phyloP scores from a whole-genome alignment of 64 coral and sea anemone genomes.

The Anthopleura sola region DNA sequence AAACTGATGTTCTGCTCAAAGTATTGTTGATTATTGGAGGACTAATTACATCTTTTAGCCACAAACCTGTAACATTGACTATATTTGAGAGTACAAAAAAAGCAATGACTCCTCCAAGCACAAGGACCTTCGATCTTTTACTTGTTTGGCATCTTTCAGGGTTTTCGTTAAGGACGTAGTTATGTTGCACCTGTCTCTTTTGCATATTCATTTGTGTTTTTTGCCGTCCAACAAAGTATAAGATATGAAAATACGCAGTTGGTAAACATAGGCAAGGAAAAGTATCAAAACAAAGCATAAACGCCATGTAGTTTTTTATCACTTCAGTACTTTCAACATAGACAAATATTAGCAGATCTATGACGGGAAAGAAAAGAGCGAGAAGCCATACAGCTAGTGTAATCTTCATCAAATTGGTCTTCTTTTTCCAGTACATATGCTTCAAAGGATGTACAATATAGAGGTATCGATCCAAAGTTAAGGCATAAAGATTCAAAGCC shows the following conservation, averaged over 20 bases:
- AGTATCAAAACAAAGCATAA: neutral
- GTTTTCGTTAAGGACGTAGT: neutral
- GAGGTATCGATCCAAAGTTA: conserved; percentile 1
- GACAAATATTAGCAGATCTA: neutral
- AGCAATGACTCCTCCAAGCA: neutral
- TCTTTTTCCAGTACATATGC: neutral
- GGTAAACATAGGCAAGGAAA: neutral
- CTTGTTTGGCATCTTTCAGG: neutral
- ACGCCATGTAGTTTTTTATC: neutral
- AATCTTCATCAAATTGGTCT: neutral
- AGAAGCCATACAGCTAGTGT: neutral
- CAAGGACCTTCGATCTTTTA: neutral
- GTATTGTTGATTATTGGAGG: neutral
- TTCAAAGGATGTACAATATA: neutral
- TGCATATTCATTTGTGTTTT: neutral
- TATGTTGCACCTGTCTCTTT: neutral
- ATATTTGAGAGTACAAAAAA: neutral
- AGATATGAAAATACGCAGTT: neutral
- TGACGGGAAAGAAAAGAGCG: neutral
- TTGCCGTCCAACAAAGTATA: neutral
- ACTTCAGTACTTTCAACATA: neutral
- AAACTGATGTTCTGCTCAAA: neutral
- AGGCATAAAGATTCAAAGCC: neutral
- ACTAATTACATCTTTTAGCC: neutral
- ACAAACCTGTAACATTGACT: neutral